Evolutionary conservation across 53 echinoderm and acorn worm species (phyloP).

Genomic region (Henricia sp.): DNA sequence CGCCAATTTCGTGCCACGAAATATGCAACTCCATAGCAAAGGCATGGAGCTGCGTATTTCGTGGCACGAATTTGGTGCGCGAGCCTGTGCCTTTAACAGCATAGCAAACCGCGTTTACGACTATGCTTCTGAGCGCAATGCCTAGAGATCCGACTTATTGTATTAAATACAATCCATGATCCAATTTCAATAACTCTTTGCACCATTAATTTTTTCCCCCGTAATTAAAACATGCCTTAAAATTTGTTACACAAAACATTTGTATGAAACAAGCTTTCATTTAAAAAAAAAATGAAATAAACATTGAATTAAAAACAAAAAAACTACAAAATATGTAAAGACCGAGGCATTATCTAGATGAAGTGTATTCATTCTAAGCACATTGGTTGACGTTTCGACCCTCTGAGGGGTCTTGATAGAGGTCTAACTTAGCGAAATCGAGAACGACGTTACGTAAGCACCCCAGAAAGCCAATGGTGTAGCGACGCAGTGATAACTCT

Average conservation of each 20-base stretch:
- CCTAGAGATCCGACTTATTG: too few species aligned
- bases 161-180: conserved; percentile 13
- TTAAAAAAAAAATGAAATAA: not conserved
- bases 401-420: conserved; percentile 71
- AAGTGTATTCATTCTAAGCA: not conserved
- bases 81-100: too few species aligned
- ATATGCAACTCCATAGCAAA: too few species aligned
- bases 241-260: too few species aligned
- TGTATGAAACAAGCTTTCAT: not conserved
- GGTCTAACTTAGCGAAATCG: conserved; percentile 51
- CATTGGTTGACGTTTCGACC: conserved; percentile 69
- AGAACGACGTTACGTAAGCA: conserved; percentile 80
- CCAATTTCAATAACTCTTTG: conserved; percentile 20
- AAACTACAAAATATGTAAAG: not conserved
- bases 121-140: too few species aligned
- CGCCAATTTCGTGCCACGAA: too few species aligned
- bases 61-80: too few species aligned
- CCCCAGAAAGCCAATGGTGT: conserved; percentile 76
- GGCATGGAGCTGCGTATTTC: too few species aligned
- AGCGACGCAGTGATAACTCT: conserved; percentile 71
- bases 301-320: not conserved
- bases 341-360: not conserved
- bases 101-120: too few species aligned
- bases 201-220: conserved; percentile 18
- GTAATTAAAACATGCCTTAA: not conserved